phyloP scores from a whole-genome alignment of 2,113 vertebrate genomes.

The Brienomyrus brachyistius region DNA sequence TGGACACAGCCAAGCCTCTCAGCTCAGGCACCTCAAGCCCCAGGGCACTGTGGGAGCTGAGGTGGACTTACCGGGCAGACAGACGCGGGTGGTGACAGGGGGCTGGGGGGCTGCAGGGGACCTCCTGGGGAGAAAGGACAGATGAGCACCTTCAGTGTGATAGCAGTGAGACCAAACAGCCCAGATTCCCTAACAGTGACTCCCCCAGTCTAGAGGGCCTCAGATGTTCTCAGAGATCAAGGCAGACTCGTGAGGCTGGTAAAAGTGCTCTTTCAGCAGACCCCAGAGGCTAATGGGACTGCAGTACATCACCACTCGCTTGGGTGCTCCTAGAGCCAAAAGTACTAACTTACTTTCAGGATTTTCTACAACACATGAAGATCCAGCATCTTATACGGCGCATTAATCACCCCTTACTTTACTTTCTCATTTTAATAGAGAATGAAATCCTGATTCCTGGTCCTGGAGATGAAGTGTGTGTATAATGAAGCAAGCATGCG shows the following conservation, averaged over 20 bases:
- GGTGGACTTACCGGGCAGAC: slow-evolving; percentile 77
- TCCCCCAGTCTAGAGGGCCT: too few relatives aligned
- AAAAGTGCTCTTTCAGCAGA: neutral
- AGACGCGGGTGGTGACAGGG: slow-evolving; percentile 76
- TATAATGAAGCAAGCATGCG: neutral
- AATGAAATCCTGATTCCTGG: neutral
- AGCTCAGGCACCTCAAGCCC: neutral
- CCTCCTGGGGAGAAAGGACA: slow-evolving; percentile 63
- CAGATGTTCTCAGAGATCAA: neutral
- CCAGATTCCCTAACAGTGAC: neutral
- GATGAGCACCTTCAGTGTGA: neutral
- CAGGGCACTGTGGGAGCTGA: neutral
- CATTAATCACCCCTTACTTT: neutral
- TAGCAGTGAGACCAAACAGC: neutral
- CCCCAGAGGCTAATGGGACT: neutral
- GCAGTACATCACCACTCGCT: neutral
- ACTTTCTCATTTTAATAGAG: neutral
- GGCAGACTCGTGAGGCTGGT: neutral
- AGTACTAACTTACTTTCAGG: neutral
- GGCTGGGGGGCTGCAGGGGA: slow-evolving; percentile 84
- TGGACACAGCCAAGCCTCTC: slow-evolving; percentile 7
- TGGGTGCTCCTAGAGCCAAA: neutral
- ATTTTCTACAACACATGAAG: neutral
- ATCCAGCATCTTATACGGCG: neutral
- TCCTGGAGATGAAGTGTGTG: neutral